Base-by-base conservation (phyloP, 2,888 invertebrate genomes). In the Tetragonisca angustula region DNA sequence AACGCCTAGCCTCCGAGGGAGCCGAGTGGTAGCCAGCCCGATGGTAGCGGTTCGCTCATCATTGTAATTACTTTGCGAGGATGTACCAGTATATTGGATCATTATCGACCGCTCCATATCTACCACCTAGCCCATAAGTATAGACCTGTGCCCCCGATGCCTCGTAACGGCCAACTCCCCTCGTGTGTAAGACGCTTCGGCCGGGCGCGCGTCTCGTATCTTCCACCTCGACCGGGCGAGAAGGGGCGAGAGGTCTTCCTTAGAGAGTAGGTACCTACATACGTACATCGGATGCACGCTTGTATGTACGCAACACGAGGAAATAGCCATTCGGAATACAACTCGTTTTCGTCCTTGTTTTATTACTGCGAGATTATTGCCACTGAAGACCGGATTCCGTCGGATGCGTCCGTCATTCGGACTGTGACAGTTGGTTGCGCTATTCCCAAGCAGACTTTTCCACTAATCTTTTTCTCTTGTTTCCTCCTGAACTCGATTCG, bases 31-130 rank as follows among this genome's bases (percentile, higher is more conserved):
- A 32, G 32, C 76, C 76, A 68, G 67, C 80, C 84, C 88, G 50
- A 87, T 92, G 91, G 92, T 93, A 93, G 93, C 93, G 91, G 91
- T 92, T 93, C 91, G 92, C 93, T 93, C 93, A 93, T 94, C 93
- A 93, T 94, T 93, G 93, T 93, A 93, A 94, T 94, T 94, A 94
- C 94, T 94, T 93, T 90, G 90, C 92, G 88, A 93, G 92, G 93
- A 93, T 94, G 93, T 94, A 92, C 92, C 91, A 92, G 92, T 92
- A 93, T 93, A 93, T 93, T 93, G 93, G 93, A 93, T 94, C 93
- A 93, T 93, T 94, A 93, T 94, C 93, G 92, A 92, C 90, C 92
- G 92, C 91, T 92, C 92, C 92, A 92, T 91, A 93, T 93, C 92
- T 92, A 92, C 91, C 92, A 93, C 92, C 92, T 92, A 92, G 90